Conservation (phyloP, 2,888 invertebrate species). For the Lamproptera curius region DNA sequence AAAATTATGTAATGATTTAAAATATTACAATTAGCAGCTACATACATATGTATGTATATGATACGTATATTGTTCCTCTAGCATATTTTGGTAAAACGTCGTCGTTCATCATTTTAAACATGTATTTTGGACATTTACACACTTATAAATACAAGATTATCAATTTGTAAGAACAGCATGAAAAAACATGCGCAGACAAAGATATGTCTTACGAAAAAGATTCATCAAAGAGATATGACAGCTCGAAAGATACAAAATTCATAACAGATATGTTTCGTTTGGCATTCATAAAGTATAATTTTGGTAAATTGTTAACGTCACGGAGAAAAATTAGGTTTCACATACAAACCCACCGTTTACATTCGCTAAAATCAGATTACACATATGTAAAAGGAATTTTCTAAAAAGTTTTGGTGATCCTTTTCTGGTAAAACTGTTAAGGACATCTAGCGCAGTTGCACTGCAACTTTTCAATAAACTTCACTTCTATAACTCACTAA, state of each 20-base stretch:
- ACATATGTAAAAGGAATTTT: too few species aligned
- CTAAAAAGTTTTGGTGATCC: too few species aligned
- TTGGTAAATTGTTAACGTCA: too few species aligned
- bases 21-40: too few species aligned
- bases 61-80: too few species aligned
- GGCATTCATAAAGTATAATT: slow-evolving; percentile 1
- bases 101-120: too few species aligned
- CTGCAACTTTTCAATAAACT: not conserved
- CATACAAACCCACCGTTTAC: too few species aligned
- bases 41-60: too few species aligned
- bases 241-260: slow-evolving; percentile 6
- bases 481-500: not conserved
- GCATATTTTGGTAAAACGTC: too few species aligned
- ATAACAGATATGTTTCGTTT: slow-evolving; percentile 7
- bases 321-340: too few species aligned
- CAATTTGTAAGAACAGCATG: not conserved
- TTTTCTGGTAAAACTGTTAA: not conserved
- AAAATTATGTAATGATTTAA: too few species aligned
- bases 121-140: slow-evolving; percentile 35
- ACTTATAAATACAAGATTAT: slow-evolving; percentile 26
- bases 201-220: not conserved
- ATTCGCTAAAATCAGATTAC: too few species aligned
- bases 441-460: not conserved
- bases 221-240: slow-evolving; percentile 12
- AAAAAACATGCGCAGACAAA: not conserved